Percentiles rank a stretch among this genome's conserved stretches.
Evolutionary conservation across 2,888 invertebrate genomes (phyloP).

Genomic region (Perithous albicinctus): DNA sequence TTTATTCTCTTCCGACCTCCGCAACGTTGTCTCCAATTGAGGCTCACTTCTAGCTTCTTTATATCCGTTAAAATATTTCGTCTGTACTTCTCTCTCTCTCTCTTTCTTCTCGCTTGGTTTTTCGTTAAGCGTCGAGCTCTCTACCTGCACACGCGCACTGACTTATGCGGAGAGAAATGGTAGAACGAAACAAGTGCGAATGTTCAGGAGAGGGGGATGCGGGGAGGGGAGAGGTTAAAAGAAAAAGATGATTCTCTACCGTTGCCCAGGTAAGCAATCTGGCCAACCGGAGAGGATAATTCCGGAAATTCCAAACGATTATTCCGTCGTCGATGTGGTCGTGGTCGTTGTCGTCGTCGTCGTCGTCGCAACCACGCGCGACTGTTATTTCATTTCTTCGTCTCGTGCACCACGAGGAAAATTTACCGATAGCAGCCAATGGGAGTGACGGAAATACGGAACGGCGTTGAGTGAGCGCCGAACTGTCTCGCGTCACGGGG

Average conservation of each 20-base stretch:
- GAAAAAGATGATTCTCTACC: not conserved
- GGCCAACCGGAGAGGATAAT: not conserved
- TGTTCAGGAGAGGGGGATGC: too few species aligned
- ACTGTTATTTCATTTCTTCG: constrained; percentile 14
- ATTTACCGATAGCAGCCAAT: constrained; percentile 1
- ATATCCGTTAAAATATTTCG: too few species aligned
- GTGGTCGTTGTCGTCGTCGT: too few species aligned
- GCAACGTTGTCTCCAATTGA: constrained; percentile 51
- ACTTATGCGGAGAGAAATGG: not conserved
- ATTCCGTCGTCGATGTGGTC: too few species aligned
- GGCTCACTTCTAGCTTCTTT: constrained; percentile 20
- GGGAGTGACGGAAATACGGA: constrained; percentile 62
- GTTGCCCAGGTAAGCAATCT: not conserved
- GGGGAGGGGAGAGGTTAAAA: too few species aligned
- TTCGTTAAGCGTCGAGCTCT: constrained; percentile 9
- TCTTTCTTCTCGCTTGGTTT: constrained; percentile 11
- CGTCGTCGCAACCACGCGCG: not conserved
- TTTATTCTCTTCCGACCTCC: constrained; percentile 63
- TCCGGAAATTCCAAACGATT: not conserved
- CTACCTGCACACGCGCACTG: constrained; percentile 29
- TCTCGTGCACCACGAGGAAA: constrained; percentile 29
- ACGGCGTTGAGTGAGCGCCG: constrained; percentile 59
- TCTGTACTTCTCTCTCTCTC: constrained; percentile 5
- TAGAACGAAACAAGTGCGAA: not conserved
- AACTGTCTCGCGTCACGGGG: constrained; percentile 67